Base-by-base conservation (phyloP, 2,113 vertebrate genomes). In the Scomber japonicus region DNA sequence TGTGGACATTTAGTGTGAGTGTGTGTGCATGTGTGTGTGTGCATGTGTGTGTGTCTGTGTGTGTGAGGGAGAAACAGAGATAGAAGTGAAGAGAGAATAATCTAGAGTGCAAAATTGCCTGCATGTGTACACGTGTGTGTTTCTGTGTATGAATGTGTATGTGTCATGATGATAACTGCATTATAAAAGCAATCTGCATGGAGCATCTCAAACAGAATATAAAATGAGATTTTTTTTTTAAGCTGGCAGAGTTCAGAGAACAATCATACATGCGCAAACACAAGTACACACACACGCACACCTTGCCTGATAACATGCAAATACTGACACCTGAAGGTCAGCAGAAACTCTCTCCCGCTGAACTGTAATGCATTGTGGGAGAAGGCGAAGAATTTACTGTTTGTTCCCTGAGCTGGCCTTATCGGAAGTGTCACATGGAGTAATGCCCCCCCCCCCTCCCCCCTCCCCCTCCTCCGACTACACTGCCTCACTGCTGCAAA, bases 291-390 rank as follows among this genome's bases (percentile, higher is more conserved):
- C 72, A 49, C 56, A 16, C 50, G 45, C 60, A 31, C 57, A 49
- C 69, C 67, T 27, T 12, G 68, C 11, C 76, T 72, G 85, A 89
- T 84, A 91, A 85, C 81, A 90, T 90, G 89, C 83, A 93, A 89
- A 93, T 88, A 50, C 31, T 46, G 82, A 76, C 79, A 77, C 64
- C 86, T 90, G 91, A 94, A 93, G 93, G 93, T 94, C 92, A 92
- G 68, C 31, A 12, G 57, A 6, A 16, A 60, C 79, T 56, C 55
- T 59, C 76, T 77, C 75, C 65, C 14, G 74, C 75, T 59, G 83
- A 74, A 90, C 73, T 49, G 70, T 60, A 80, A 84, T 55, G 78
- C 79, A 80, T 72, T 73, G 82, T 55, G 59, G 64, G 69, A 74
- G 19, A 66, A 50, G 57, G 63, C 21, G 11, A 35, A 54, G 59